Evolutionary conservation across 2,888 invertebrate genomes (phyloP).

Genomic region (Spisula subtruncata): DNA sequence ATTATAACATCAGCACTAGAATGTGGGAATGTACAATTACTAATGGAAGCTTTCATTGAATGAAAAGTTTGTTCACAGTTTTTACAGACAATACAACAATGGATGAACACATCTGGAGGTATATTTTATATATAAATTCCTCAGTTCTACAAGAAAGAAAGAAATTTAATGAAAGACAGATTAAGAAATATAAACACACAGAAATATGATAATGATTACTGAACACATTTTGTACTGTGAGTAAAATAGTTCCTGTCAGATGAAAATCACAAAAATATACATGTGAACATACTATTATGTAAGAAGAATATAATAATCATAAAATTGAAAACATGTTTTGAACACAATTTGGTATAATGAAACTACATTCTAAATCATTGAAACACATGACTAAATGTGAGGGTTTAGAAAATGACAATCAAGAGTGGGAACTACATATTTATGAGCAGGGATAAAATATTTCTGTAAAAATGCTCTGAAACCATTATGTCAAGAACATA

Average conservation of each 20-base stretch:
- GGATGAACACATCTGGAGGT: neutral
- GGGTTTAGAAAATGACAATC: neutral
- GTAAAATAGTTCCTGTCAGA: neutral
- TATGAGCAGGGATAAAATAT: neutral
- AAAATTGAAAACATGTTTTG: too few relatives aligned
- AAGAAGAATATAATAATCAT: too few relatives aligned
- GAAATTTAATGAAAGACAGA: too few relatives aligned
- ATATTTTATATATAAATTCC: too few relatives aligned
- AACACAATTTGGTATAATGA: neutral
- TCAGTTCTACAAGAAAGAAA: too few relatives aligned
- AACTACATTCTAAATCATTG: neutral
- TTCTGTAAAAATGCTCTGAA: too few relatives aligned
- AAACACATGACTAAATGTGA: neutral
- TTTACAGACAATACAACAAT: neutral
- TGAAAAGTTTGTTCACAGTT: too few relatives aligned
- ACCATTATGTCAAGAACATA: too few relatives aligned
- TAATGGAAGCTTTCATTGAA: neutral
- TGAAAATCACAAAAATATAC: neutral
- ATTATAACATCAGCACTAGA: neutral
- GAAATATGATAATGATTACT: neutral
- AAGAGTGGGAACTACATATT: neutral
- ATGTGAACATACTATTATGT: too few relatives aligned
- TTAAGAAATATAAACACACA: too few relatives aligned
- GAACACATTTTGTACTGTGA: conserved; percentile 14
- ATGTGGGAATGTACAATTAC: neutral